Percentiles rank a stretch among this genome's conserved stretches.
These are phyloP conservation scores for Cryptosula pallasiana DNA, from an alignment of 2,888 invertebrate genomes.

Conservation along the genomic window DNA sequence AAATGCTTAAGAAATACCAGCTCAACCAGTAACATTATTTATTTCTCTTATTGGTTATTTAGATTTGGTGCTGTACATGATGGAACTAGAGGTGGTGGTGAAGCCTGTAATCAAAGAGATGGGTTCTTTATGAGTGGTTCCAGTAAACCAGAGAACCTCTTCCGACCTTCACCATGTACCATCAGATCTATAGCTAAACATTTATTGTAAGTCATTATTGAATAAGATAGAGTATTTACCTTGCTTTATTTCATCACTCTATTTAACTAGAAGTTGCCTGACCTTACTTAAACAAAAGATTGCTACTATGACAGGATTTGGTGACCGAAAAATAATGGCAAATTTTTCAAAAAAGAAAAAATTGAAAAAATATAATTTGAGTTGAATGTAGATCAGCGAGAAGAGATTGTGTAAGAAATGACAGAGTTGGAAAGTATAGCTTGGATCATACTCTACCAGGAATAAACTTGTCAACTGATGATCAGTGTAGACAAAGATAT, in stretches of 20 bases:
- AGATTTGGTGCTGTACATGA: background rate
- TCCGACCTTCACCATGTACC: background rate
- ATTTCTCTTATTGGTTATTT: background rate
- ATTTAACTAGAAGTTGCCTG: no score
- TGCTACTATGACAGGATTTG: no score
- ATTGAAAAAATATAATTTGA: no score
- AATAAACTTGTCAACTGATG: background rate
- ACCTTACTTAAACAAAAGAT: no score
- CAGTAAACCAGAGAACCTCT: background rate
- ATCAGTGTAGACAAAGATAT: background rate
- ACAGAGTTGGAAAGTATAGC: background rate
- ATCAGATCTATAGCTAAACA: background rate
- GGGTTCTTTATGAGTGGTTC: background rate
- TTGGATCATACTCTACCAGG: background rate
- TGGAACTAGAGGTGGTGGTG: background rate
- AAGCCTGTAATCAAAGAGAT: background rate
- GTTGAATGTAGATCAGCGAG: background rate
- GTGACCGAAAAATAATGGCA: no score
- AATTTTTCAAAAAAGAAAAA: no score
- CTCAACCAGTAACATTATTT: background rate
- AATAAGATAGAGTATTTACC: no score
- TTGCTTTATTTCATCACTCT: no score
- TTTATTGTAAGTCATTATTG: background rate
- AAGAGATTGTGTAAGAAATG: background rate
- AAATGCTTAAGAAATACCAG: background rate